Conservation (phyloP, 2,888 invertebrate species). For the Hemistola chrysoprasaria region DNA sequence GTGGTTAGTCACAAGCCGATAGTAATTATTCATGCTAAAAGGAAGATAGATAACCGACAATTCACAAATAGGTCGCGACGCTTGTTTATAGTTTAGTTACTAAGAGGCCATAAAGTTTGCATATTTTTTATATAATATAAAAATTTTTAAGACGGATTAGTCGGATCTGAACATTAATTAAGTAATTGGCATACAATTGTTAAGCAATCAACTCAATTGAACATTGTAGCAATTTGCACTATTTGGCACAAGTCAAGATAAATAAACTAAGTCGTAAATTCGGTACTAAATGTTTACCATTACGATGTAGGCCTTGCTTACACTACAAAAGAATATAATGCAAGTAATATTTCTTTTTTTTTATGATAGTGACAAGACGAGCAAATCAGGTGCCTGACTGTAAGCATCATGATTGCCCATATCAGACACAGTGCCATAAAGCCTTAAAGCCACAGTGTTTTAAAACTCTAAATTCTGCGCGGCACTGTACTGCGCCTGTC, state of each 20-base stretch:
- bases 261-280: slow-evolving; percentile 19
- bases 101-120: too few species aligned
- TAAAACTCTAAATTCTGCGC: too few species aligned
- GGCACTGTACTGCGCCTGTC: too few species aligned
- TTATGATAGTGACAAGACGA: too few species aligned
- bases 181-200: slow-evolving; percentile 19
- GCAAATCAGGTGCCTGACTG: too few species aligned
- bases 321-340: slow-evolving; percentile 8
- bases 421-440: too few species aligned
- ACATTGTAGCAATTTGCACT: slow-evolving; percentile 13
- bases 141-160: too few species aligned
- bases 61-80: slow-evolving; percentile 27
- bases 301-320: slow-evolving; percentile 7
- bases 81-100: slow-evolving; percentile 17
- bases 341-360: too few species aligned
- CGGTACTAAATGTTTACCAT: slow-evolving; percentile 9
- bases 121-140: too few species aligned
- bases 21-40: slow-evolving; percentile 27
- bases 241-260: slow-evolving; percentile 17
- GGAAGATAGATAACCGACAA: slow-evolving; percentile 21
- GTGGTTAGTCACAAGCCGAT: slow-evolving; percentile 25
- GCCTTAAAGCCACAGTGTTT: slow-evolving; percentile 9
- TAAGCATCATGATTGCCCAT: too few species aligned
- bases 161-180: slow-evolving; percentile 8
- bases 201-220: slow-evolving; percentile 21